Evolutionary conservation across 2,797 vertebrate species (phyloP).

Genomic region (Bovichtus variegatus): DNA sequence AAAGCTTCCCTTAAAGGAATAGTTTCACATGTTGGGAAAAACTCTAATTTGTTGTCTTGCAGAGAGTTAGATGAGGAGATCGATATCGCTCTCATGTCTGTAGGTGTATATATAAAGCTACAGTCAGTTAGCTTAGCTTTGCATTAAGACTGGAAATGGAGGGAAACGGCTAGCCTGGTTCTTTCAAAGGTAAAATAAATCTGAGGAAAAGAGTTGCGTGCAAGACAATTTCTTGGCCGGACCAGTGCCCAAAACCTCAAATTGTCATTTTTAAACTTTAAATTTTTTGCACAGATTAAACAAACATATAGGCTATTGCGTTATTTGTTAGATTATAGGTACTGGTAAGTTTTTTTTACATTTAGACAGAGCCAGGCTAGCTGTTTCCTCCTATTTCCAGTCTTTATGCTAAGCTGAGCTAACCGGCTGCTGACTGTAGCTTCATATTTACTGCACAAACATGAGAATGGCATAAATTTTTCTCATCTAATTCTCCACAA

Average conservation of each 20-base stretch:
- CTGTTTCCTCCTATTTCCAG: background rate
- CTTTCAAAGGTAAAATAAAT: background rate
- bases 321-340: background rate
- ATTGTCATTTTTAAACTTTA: background rate
- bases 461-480: too few relatives aligned
- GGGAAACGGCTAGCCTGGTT: background rate
- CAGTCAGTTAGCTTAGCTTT: constrained; percentile 2
- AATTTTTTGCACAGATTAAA: background rate
- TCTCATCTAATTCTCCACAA: background rate
- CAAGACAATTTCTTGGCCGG: background rate
- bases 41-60: background rate
- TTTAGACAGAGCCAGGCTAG: background rate
- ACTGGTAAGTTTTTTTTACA: background rate
- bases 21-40: background rate
- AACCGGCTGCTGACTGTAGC: background rate
- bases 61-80: background rate
- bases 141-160: background rate
- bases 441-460: background rate
- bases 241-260: background rate
- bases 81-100: too few relatives aligned
- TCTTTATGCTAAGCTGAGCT: background rate
- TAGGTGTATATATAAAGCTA: too few relatives aligned
- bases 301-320: background rate
- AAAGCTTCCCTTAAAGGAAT: background rate
- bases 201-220: background rate